Base-by-base conservation (phyloP, 2,113 vertebrate species). In the Oophaga pumilio region DNA sequence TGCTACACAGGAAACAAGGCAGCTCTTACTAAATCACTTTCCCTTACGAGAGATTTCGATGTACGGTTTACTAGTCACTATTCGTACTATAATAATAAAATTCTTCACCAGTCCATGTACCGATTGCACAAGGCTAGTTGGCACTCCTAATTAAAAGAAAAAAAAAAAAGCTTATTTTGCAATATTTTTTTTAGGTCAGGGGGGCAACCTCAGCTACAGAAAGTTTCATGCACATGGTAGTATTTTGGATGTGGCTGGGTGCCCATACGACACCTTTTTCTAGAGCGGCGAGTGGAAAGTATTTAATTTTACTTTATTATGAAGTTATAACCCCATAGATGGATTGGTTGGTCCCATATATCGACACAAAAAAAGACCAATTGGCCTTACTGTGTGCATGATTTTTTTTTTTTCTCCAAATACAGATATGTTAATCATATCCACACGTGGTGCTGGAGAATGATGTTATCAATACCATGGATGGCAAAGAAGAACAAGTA, bases 1-100 rank as follows among this genome's bases (percentile, higher is more conserved):
- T 18, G 78, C 50, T 76, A 85, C 76, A 82, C 49, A 20, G 76
- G 66, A 80, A 80, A 89, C 77, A 59, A 53, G 81, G 59, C 81
- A 88, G 76, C 82, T 84, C 80, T 68, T 3, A 88, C 59, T 88
- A 84, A 84, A 76, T 76, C 71, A 76, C 71, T 88, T 77, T 84
- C 69, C 56, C 79, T 82, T 53, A 80, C 59, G 50, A 57, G 60
- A 17, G 33, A 79, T 26, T 50, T 68, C 62, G 18, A 86, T 22
- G 15, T 66, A 56, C 52, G 69, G 24, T 26, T 71, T 73, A n/a
- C 22, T 15, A 56, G 24, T 56, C 26, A 53, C 50, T 77, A 53
- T 24, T 53, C n/a, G 14, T 52, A 76, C 43, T 22, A 15, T 43
- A 18, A 11, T 22, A 50, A 74, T 20, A 76, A 76, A 11, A 1